Evolutionary conservation across 1,140 invertebrate genomes (phyloP).

Genomic region (Diplogasteroides magnus): DNA sequence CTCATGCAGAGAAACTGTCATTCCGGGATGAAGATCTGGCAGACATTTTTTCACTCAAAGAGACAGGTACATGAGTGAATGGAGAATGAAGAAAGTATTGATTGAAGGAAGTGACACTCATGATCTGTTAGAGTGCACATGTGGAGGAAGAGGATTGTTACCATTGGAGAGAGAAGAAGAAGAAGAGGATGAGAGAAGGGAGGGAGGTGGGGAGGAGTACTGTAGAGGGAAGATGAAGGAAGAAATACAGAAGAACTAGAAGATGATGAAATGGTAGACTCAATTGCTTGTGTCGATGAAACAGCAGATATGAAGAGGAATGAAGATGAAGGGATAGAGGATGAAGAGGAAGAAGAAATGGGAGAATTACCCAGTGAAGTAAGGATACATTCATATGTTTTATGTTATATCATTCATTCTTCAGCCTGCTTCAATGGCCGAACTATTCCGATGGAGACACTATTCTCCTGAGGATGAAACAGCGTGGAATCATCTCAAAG

Average conservation of each 20-base stretch:
- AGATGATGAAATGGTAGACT: background rate
- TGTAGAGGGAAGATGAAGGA: background rate
- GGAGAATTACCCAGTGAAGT: constrained; percentile 2
- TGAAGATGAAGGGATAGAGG: background rate
- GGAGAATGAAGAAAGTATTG: no score
- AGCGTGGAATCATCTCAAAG: constrained; percentile 14
- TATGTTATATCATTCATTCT: constrained; percentile 2
- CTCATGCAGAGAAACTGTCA: constrained; percentile 3
- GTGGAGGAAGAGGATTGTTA: constrained; percentile 19
- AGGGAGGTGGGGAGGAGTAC: constrained; percentile 2
- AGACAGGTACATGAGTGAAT: background rate
- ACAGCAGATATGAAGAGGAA: constrained; percentile 1
- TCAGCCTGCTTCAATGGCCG: constrained; percentile 19
- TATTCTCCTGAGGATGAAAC: constrained; percentile 10
- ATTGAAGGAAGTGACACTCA: constrained; percentile 24
- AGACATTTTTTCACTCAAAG: constrained; percentile 22
- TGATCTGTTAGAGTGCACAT: constrained; percentile 20
- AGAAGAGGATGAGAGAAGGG: background rate
- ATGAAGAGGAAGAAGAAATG: constrained; percentile 11
- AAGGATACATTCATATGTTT: background rate
- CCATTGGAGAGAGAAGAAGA: constrained; percentile 17
- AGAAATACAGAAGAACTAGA: background rate
- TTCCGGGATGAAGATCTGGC: constrained; percentile 26
- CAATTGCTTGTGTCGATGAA: background rate
- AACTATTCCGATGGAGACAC: constrained; percentile 25